Base-by-base conservation (phyloP, 2,888 invertebrate species). In the Amblyteles armatorius region DNA sequence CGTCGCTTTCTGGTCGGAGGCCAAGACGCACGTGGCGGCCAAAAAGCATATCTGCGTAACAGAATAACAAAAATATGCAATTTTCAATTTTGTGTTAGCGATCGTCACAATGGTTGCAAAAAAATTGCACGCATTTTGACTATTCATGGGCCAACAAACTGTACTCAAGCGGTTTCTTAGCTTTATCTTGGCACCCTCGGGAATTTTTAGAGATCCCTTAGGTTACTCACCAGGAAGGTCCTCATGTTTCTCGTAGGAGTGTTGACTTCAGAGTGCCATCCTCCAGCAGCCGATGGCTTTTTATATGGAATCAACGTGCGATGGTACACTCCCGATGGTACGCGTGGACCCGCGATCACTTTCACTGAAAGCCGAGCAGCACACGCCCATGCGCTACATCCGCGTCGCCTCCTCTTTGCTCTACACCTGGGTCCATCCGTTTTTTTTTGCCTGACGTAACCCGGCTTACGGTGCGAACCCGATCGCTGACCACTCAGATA, bases 141-240 rank as follows among this genome's bases (percentile, higher is more conserved):
- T 5, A 5, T 29, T 29, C 29, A 5, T 29, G 29, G 29, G 29
- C 29, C 5, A 29, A 29, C 22, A 60, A 60, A 16, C 22, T 22
- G 29, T 29, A 13, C 26, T 26, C 29, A 29, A 6, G 16, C 13
- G 2, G 3, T 29, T 29, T 26, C 26, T 26, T 13, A 60, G 29
- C 29, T 29, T 16, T 29, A 13, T 60, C 29, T 13, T 29, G 26
- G 5, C 13, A 33, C 16, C 4, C 6, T 33, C 29, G 33, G 40
- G 40, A 69, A 57, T 29, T 13, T n/a, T 73, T 52, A 0, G 50
- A 60, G 55, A 68, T 60, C 79, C 52, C 36, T 60, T 19, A 50
- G 60, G 48, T 60, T 90, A 91, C 92, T 92, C 86, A 92, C 92
- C 88, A 90, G 63, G 69, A 91, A 87, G 85, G 72, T 87, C 88